Conservation (phyloP, 2,797 vertebrate species). For the Characodon lateralis region DNA sequence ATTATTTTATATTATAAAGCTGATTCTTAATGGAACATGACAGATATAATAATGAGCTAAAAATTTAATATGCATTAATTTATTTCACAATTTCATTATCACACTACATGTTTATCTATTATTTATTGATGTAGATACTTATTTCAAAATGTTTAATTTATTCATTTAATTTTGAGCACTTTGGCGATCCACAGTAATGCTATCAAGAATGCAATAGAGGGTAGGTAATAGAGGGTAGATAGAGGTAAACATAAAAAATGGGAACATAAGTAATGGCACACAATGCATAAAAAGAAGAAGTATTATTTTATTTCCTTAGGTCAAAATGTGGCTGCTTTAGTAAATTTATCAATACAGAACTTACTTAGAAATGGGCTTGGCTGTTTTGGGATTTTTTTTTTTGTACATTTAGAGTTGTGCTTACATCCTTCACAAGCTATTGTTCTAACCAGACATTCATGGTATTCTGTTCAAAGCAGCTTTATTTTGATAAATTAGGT, state of each 20-base stretch:
- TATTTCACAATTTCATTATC: no score
- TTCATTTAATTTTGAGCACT: no score
- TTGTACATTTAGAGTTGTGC: background rate
- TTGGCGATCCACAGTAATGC: no score
- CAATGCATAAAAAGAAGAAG: background rate
- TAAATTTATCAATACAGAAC: background rate
- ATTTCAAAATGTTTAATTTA: no score
- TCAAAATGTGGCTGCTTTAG: background rate
- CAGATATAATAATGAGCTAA: no score
- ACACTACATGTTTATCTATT: no score
- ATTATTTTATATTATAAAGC: no score
- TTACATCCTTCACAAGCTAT: background rate
- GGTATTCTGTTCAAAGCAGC: background rate
- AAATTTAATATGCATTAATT: no score
- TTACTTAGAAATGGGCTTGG: background rate
- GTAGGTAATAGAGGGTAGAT: no score
- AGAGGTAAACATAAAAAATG: background rate
- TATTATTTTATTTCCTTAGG: background rate
- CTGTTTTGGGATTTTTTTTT: background rate
- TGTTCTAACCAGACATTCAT: background rate
- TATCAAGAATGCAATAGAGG: background rate
- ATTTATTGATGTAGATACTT: no score
- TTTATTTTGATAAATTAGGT: background rate
- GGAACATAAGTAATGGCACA: background rate
- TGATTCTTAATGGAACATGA: no score